Evolutionary conservation across 2,888 invertebrate species (phyloP).

Genomic region (Drosophila longiperda): DNA sequence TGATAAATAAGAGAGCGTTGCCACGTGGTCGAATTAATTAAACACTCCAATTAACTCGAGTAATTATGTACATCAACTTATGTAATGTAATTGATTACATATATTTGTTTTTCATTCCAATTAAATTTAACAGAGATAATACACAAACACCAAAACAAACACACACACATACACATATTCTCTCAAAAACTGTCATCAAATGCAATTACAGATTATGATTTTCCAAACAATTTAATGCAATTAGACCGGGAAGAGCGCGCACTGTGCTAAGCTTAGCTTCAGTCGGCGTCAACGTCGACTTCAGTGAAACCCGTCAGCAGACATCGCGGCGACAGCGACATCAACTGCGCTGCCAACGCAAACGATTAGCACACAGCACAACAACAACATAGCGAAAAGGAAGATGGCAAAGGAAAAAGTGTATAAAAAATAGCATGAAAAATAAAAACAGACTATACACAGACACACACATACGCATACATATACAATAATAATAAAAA

Average conservation of each 20-base stretch:
- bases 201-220: slow-evolving; percentile 81
- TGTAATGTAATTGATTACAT: background rate
- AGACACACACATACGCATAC: slow-evolving; percentile 21
- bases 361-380: slow-evolving; percentile 69
- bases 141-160: slow-evolving; percentile 3
- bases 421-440: slow-evolving; percentile 67
- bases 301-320: slow-evolving; percentile 53
- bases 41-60: slow-evolving; percentile 50
- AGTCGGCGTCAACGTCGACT: slow-evolving; percentile 31
- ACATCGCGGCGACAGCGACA: slow-evolving; percentile 71
- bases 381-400: slow-evolving; percentile 20
- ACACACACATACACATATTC: slow-evolving; percentile 31
- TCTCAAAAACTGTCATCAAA: slow-evolving; percentile 67
- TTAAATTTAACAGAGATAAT: slow-evolving; percentile 31
- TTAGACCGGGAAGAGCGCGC: slow-evolving; percentile 65
- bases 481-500: slow-evolving; percentile 38
- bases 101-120: slow-evolving; percentile 23
- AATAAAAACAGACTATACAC: slow-evolving; percentile 59
- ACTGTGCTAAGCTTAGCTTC: slow-evolving; percentile 12
- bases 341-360: slow-evolving; percentile 63
- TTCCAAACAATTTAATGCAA: slow-evolving; percentile 83
- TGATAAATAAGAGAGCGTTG: slow-evolving; percentile 34
- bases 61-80: slow-evolving; percentile 47
- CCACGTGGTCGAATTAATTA: slow-evolving; percentile 47
- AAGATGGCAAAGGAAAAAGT: slow-evolving; percentile 57